Conservation (phyloP, 2,797 vertebrate species). For the Chromobotia macracanthus region DNA sequence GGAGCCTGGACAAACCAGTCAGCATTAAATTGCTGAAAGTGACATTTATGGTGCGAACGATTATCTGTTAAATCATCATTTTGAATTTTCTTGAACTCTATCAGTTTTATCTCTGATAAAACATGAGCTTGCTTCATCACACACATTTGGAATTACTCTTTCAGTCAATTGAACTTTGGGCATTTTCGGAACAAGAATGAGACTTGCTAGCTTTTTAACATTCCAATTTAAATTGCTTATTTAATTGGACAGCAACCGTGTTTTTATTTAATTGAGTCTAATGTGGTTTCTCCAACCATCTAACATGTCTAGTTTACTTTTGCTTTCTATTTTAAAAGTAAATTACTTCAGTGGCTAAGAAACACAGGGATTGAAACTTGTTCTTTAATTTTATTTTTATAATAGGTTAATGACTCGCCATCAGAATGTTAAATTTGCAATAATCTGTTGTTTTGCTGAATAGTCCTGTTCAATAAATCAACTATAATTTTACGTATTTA, state of each 20-base stretch:
- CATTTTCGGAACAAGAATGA: background rate
- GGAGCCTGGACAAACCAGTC: constrained; percentile 10
- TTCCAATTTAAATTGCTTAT: constrained; percentile 24
- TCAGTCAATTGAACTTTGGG: constrained; percentile 7
- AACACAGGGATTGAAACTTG: too few species aligned
- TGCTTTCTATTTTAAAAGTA: constrained; percentile 13
- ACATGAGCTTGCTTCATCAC: constrained; percentile 25
- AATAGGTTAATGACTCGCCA: background rate
- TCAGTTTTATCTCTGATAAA: constrained; percentile 55
- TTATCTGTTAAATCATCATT: constrained; percentile 22
- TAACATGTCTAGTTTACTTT: constrained; percentile 26
- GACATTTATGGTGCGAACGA: constrained; percentile 23
- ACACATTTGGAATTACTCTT: constrained; percentile 31
- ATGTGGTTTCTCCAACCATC: constrained; percentile 15
- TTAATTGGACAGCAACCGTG: constrained; percentile 35
- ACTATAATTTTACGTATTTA: background rate
- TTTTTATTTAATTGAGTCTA: constrained; percentile 28
- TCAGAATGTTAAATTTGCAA: background rate
- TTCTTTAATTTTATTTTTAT: background rate
- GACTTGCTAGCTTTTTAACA: constrained; percentile 13
- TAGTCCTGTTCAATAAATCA: background rate
- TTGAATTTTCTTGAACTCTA: constrained; percentile 65
- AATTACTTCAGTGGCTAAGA: constrained; percentile 23
- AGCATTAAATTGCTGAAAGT: constrained; percentile 47
- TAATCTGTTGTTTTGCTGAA: background rate